Base-by-base conservation (phyloP, 2,888 invertebrate species). In the Opisthograptis luteolata region DNA sequence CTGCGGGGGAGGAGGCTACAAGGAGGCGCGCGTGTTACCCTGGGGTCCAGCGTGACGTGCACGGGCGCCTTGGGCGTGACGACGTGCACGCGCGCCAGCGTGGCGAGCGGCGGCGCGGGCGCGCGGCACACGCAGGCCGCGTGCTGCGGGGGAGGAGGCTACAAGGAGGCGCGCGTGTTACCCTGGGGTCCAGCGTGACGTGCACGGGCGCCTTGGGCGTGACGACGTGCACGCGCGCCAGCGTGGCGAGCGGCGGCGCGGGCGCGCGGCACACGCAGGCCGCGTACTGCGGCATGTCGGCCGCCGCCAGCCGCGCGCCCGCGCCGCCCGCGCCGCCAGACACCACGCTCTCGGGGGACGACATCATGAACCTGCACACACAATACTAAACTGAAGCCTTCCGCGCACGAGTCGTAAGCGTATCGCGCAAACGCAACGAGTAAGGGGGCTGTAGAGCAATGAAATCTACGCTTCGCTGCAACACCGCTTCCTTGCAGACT, bases 131-230 rank as follows among this genome's bases (percentile, higher is more conserved):
- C 53, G 59, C 80, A 79, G 37, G n/a, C n/a, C n/a, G n/a, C n/a
- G n/a, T n/a, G n/a, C n/a, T n/a, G n/a, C n/a, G n/a, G n/a, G n/a
- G n/a, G 17, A 3, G 17, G 17, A 17, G 17, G 17, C 17, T 5
- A n/a, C 17, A 17, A 3, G 17, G 7, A 20, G 1, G 20, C 3
- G 5, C 20, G 3, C 7, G 6, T 14, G 9, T 17, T 59, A 73
- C 74, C 73, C 62, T 68, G n/a, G 76, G 76, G 74, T 96, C 94
- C 5, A 99, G 81, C 0, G 96, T 96, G 42, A 99, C 96, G 76
- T 96, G 94, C 10, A 98, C 96, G 0, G 97, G 97, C 53, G 96
- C 97, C 85, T 99, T 98, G 4, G 99, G 98, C 39, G 94, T 94
- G 35, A 87, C 84, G 59, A 84, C 80, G 71, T 86, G 86, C 55